phyloP scores from a whole-genome alignment of 1,140 invertebrate genomes.

The Aporrectodea caliginosa region DNA sequence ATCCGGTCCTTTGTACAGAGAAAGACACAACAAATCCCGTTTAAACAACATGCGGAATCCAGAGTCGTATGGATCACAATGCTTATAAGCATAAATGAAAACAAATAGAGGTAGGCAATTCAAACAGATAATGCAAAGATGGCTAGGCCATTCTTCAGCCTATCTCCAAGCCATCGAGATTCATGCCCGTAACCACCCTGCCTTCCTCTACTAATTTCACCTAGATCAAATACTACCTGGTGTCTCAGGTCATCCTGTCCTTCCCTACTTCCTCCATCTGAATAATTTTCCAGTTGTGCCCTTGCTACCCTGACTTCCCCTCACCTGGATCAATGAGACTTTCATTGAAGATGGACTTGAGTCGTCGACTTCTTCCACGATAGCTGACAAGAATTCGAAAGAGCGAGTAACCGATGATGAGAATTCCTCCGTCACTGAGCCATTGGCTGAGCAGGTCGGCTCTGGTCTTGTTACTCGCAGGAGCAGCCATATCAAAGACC shows the following conservation, averaged over 20 bases:
- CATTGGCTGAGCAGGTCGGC: slow-evolving; percentile 72
- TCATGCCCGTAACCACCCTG: no score
- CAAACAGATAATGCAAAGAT: no score
- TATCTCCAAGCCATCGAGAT: no score
- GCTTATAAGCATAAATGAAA: background rate
- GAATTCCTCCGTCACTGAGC: slow-evolving; percentile 75
- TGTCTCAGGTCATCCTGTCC: no score
- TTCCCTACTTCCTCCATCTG: no score
- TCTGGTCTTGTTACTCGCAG: slow-evolving; percentile 65
- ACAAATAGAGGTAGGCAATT: background rate
- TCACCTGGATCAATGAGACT: slow-evolving; percentile 74
- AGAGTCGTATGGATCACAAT: no score
- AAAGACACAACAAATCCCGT: no score
- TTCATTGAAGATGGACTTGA: slow-evolving; percentile 60
- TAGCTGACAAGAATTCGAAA: slow-evolving; percentile 68
- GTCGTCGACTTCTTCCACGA: slow-evolving; percentile 59
- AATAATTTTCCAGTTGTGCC: no score
- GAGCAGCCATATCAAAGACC: slow-evolving; percentile 65
- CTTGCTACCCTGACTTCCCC: background rate
- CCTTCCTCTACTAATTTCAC: no score
- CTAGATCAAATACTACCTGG: no score
- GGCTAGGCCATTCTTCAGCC: no score
- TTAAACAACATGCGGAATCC: no score
- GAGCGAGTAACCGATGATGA: slow-evolving; percentile 94
- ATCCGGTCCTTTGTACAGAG: slow-evolving; percentile 58